These are phyloP conservation scores for Ophion costatus DNA, from an alignment of 2,888 invertebrate species.

Conservation along the genomic window DNA sequence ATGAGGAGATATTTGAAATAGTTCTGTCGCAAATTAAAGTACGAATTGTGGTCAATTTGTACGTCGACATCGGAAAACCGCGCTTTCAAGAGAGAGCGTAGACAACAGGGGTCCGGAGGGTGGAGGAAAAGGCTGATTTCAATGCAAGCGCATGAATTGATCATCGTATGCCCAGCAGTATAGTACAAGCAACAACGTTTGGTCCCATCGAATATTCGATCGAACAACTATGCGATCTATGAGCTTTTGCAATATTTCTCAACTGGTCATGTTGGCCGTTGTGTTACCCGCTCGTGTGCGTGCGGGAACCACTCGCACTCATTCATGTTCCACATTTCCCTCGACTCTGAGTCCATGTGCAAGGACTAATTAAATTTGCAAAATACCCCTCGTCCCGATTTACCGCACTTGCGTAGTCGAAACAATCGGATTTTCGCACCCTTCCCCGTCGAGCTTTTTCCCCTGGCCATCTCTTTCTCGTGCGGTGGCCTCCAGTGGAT, in stretches of 20 bases:
- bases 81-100: slow-evolving; percentile 1
- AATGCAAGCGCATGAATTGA: slow-evolving; percentile 59
- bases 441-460: not conserved
- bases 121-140: slow-evolving; percentile 30
- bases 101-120: not conserved
- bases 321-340: slow-evolving; percentile 30
- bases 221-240: slow-evolving; percentile 35
- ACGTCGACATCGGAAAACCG: slow-evolving; percentile 18
- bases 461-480: not conserved
- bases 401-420: slow-evolving; percentile 17
- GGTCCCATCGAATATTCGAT: slow-evolving; percentile 26
- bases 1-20: not conserved
- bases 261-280: not conserved
- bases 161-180: slow-evolving; percentile 39
- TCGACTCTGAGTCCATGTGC: slow-evolving; percentile 28
- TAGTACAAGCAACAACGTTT: slow-evolving; percentile 36
- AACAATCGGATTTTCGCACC: not conserved
- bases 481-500: not conserved
- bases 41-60: slow-evolving; percentile 42
- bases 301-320: not conserved
- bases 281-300: not conserved
- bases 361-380: slow-evolving; percentile 56
- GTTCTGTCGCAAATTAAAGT: slow-evolving; percentile 4
- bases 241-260: slow-evolving; percentile 47
- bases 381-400: slow-evolving; percentile 47